These are phyloP conservation scores for Pogona vitticeps DNA, from an alignment of 2,113 vertebrate species.

Conservation along the genomic window DNA sequence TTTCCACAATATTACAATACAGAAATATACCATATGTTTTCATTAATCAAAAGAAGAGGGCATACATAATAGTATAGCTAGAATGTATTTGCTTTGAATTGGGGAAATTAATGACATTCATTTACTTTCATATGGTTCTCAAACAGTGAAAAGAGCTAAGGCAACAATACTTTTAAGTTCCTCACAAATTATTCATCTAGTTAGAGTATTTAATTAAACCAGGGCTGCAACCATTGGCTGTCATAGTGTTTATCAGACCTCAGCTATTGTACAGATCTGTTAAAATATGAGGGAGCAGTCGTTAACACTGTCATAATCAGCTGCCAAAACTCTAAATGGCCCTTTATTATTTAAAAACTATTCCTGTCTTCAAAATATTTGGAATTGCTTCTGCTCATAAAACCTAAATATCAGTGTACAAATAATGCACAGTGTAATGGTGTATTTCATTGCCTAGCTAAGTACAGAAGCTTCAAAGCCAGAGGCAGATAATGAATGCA, in stretches of 20 bases:
- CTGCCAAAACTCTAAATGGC: neutral
- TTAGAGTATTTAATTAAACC: neutral
- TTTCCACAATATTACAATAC: neutral
- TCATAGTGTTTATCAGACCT: neutral
- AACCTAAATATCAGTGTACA: neutral
- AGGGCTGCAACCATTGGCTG: neutral
- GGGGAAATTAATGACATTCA: conserved; percentile 11
- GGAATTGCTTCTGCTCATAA: neutral
- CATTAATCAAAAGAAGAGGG: neutral
- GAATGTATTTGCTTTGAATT: neutral
- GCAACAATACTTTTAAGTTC: neutral
- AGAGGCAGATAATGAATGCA: neutral
- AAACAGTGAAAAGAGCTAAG: conserved; percentile 9
- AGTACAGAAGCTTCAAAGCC: neutral
- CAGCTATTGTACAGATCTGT: neutral
- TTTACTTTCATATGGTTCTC: conserved; percentile 3
- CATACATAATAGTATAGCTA: neutral
- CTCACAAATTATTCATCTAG: neutral
- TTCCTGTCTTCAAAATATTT: neutral
- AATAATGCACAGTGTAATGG: neutral
- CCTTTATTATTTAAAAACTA: neutral
- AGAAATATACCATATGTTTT: conserved; percentile 14
- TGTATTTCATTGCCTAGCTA: neutral
- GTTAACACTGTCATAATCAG: neutral
- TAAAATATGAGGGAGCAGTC: neutral